phyloP scores from a whole-genome alignment of 2,797 vertebrate genomes.

The Neosilurus hyrtlii region DNA sequence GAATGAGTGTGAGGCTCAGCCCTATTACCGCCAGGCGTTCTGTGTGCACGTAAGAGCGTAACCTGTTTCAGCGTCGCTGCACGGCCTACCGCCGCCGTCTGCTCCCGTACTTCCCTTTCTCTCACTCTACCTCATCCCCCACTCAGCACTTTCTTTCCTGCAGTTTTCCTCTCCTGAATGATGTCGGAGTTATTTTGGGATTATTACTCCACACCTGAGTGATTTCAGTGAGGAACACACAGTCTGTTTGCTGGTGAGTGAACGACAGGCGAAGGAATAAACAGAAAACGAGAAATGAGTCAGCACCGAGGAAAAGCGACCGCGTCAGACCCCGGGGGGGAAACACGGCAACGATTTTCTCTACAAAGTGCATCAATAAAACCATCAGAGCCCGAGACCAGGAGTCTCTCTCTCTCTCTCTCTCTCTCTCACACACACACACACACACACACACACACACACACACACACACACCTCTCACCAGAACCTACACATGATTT shows the following conservation, averaged over 20 bases:
- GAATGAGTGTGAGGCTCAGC: too few species aligned
- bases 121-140: background rate
- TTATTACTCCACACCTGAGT: background rate
- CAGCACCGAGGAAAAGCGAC: conserved; percentile 2
- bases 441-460: too few species aligned
- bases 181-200: background rate
- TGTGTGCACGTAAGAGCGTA: too few species aligned
- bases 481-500: too few species aligned
- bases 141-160: background rate
- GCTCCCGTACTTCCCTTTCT: background rate
- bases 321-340: background rate
- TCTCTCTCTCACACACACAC: too few species aligned
- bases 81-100: background rate
- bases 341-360: background rate
- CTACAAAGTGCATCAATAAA: conserved; percentile 31
- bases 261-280: background rate
- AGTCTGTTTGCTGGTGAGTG: background rate
- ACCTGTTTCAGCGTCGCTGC: too few species aligned
- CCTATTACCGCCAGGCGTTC: too few species aligned
- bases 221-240: background rate
- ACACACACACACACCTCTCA: too few species aligned
- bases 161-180: background rate
- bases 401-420: too few species aligned
- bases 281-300: conserved; percentile 1
- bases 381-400: background rate